Evolutionary conservation across 2,113 vertebrate genomes (phyloP).

Genomic region (Choloepus hoffmanni): DNA sequence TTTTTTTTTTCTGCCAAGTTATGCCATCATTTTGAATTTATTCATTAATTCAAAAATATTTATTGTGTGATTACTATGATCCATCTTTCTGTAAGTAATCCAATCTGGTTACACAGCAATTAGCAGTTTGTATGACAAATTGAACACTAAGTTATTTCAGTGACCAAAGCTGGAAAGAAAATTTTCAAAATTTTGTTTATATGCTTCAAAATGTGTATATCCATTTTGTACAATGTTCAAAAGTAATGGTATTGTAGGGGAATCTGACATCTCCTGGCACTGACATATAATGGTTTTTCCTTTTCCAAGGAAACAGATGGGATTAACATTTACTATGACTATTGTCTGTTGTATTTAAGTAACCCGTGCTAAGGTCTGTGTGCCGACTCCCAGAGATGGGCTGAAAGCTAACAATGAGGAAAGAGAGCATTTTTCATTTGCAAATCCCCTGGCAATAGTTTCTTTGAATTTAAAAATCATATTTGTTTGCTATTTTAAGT

Average conservation of each 20-base stretch:
- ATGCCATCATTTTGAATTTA: not conserved
- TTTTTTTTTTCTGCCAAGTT: not conserved
- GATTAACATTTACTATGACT: constrained; percentile 41
- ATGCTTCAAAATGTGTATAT: not conserved
- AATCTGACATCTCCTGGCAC: not conserved
- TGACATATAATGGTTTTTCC: not conserved
- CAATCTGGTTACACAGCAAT: not conserved
- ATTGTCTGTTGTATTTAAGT: constrained; percentile 9
- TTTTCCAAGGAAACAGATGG: constrained; percentile 31
- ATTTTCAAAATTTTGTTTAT: not conserved
- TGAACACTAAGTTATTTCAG: not conserved
- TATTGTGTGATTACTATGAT: not conserved
- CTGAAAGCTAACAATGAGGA: not conserved
- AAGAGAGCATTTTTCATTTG: constrained; percentile 27
- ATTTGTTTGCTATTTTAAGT: constrained; percentile 1
- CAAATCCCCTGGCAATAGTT: not conserved
- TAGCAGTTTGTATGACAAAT: not conserved
- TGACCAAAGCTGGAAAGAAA: not conserved
- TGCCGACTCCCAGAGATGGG: constrained; percentile 5
- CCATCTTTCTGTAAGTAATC: not conserved
- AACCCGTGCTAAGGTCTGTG: not conserved
- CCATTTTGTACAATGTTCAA: not conserved
- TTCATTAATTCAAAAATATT: not conserved
- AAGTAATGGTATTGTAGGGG: not conserved
- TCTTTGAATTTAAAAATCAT: not conserved